These are phyloP conservation scores for Araneus ventricosus DNA, from an alignment of 1,140 invertebrate species.

Conservation along the genomic window DNA sequence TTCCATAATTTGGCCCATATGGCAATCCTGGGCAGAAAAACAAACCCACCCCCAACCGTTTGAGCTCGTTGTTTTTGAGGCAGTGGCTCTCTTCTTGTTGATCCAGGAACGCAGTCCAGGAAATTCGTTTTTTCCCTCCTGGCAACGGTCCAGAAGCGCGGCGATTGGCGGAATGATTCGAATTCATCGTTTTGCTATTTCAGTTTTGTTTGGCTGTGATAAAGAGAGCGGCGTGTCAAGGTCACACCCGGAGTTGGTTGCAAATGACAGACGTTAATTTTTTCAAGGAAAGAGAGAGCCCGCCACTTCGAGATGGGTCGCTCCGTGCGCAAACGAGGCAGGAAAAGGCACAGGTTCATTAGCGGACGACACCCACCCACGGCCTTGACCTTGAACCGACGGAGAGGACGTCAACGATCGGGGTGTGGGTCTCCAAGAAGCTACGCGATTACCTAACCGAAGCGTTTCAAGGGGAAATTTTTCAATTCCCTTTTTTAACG, in stretches of 20 bases:
- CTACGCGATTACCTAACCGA: no score
- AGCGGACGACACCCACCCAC: background rate
- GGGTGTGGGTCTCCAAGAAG: background rate
- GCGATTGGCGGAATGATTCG: slow-evolving; percentile 36
- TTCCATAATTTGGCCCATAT: no score
- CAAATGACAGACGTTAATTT: background rate
- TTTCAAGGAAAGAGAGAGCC: background rate
- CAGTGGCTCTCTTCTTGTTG: slow-evolving; percentile 9
- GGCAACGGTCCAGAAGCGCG: slow-evolving; percentile 45
- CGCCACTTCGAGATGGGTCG: background rate
- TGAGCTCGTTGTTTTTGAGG: background rate
- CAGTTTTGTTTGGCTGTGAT: slow-evolving; percentile 45
- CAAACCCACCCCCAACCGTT: background rate
- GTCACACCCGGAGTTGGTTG: background rate
- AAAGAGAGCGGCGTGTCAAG: slow-evolving; percentile 32
- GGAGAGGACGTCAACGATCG: background rate
- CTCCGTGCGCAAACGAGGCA: background rate
- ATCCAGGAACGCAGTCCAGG: slow-evolving; percentile 12
- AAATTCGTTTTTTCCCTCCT: slow-evolving; percentile 27
- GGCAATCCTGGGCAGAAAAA: no score
- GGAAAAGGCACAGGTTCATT: background rate
- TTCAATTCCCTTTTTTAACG: no score
- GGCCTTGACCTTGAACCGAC: background rate
- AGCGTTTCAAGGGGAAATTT: no score
- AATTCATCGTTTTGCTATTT: slow-evolving; percentile 52